phyloP scores from a whole-genome alignment of 2,113 vertebrate genomes.

The Leucoraja erinaceus region DNA sequence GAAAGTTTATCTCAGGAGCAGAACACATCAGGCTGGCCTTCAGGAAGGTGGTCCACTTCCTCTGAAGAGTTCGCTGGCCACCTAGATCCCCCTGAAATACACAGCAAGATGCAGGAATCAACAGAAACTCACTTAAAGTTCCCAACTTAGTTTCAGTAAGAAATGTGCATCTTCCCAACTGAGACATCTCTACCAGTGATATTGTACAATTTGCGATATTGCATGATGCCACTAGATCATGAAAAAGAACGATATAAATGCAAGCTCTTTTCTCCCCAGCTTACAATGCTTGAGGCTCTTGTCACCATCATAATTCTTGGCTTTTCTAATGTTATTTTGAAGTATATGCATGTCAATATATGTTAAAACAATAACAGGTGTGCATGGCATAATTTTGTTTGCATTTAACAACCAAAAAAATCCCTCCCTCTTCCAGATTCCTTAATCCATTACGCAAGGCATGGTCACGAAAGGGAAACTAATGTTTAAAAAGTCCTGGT shows the following conservation, averaged over 20 bases:
- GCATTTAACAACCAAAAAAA: not conserved
- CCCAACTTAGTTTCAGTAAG: not conserved
- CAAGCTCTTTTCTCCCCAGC: not conserved
- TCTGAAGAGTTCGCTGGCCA: conserved; percentile 60
- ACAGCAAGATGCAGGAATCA: not conserved
- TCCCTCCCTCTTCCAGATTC: not conserved
- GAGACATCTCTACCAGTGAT: not conserved
- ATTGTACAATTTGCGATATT: not conserved
- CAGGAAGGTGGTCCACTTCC: conserved; percentile 64
- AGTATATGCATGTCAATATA: not conserved
- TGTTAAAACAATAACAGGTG: not conserved
- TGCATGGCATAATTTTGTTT: too few species aligned
- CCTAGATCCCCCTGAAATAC: conserved; percentile 60
- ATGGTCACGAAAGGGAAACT: too few species aligned
- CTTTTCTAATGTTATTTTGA: not conserved
- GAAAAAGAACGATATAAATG: too few species aligned
- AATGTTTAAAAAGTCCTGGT: too few species aligned
- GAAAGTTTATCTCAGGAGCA: conserved; percentile 56
- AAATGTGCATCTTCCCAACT: not conserved
- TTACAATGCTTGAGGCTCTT: not conserved
- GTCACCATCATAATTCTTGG: not conserved
- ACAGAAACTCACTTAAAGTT: not conserved
- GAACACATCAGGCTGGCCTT: conserved; percentile 64
- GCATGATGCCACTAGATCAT: too few species aligned
- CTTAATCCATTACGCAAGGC: too few species aligned